Evolutionary conservation across 2,113 vertebrate genomes (phyloP), one percentile per base, ranked within the genome.

Genomic region (Psittacus erithacus): DNA sequence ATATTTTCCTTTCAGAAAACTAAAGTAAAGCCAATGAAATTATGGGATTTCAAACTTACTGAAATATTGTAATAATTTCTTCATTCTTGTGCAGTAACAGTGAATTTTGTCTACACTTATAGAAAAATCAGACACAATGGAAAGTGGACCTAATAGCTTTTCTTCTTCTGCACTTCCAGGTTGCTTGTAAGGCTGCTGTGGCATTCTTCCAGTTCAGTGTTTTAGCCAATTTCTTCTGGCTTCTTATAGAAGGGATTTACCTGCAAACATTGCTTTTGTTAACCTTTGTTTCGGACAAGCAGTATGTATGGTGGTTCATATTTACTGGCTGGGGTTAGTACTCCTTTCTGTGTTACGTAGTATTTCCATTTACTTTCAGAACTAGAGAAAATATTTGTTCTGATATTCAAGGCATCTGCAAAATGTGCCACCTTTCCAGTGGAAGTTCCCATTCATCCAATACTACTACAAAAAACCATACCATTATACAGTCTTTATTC

Each of bases 291-390:
- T 98, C 98, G 1, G 98, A 98, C 96, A 98, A 97, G 96, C 98
- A 98, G 79, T 99, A 98, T 88, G 98, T 99, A 86, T 98, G 99
- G 98, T 99, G 98, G 98, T 99, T 99, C 98, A 97, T 99, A 80
- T 83, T 98, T 52, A 97, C 98, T 74, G 99, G 99, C 82, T 99
- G 99, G 99, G 98, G 99, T 99, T 62, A 98, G 99, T 98, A 23
- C 3, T 47, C 13, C 31, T 52, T 76, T 69, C 44, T 1, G 1
- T 46, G 12, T 5, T 12, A 0, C 49, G 41, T 65, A 16, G 2
- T 4, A 8, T 80, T 70, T 63, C 8, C 25, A 17, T 15, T 27
- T 39, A 19, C 18, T 53, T 29, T 38, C 55, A 94, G 15, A 44
- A 27, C 23, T 13, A 39, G 29, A 41, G 57, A 28, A 77, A 93